Evolutionary conservation across 2,888 invertebrate species (phyloP), one percentile per base, ranked within the genome.

Genomic region (Tetragnatha montana): DNA sequence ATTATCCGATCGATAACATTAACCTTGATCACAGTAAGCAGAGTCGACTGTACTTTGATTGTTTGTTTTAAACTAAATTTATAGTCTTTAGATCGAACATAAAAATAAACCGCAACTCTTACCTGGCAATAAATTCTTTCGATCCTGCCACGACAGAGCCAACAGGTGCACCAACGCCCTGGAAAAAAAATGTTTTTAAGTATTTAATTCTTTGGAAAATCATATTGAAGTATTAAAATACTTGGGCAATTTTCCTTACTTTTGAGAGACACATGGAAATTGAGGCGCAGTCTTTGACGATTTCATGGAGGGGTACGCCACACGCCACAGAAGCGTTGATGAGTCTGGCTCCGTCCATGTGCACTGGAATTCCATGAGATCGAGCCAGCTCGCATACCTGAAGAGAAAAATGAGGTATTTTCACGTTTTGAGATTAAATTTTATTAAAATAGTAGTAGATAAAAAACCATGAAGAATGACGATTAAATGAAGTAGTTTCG

Each of bases 281-380:
- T 0, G 97, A 96, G 93, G 97, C 97, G 91, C 96, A 96, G 92
- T 96, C 95, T 88, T 95, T 94, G 6, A 95, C 95, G 22, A 98
- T 95, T 73, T 96, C 94, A 35, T 95, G 94, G 0, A 96, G 95
- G 0, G 96, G 93, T 81, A 95, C 94, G 60, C 95, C 95, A 60
- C 96, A 94, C 79, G 95, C 95, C n/a, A 96, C 95, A 0, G 96
- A 95, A 2, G 98, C 98, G 94, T 99, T 98, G 95, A 98, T 96
- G 89, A 99, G 93, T 86, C 99, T 94, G 0, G 99, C 98, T 0
- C 99, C 99, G 93, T 99, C 99, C 96, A 98, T 95, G 94, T 99
- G 99, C 47, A 98, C 93, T 0, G 95, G 95, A 71, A 97, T 93
- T 6, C 95, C 94, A 92, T 95, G 94, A 90, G 95, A 94, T 91